phyloP scores from a whole-genome alignment of 2,888 invertebrate genomes.

The Linnaemya tessellans region DNA sequence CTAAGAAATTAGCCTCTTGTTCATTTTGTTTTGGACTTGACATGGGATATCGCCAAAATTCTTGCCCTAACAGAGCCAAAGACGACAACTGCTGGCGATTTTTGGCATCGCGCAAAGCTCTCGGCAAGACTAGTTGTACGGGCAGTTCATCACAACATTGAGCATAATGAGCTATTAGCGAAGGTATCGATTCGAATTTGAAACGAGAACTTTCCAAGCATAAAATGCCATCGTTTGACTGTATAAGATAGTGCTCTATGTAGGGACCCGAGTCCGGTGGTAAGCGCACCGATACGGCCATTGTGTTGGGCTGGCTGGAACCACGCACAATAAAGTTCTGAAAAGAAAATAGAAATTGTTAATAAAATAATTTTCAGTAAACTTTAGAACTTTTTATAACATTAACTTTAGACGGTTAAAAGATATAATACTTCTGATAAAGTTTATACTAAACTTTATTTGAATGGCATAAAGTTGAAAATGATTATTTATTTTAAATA shows the following conservation, averaged over 20 bases:
- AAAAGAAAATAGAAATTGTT: slow-evolving; percentile 76
- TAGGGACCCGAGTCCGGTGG: slow-evolving; percentile 94
- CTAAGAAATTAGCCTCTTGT: slow-evolving; percentile 76
- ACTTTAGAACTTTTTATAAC: too few relatives aligned
- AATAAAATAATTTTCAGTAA: background rate
- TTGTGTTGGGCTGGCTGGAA: slow-evolving; percentile 95
- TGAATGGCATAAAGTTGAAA: too few relatives aligned
- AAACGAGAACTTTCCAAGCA: slow-evolving; percentile 97
- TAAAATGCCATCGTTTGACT: slow-evolving; percentile 90
- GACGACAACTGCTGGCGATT: slow-evolving; percentile 96
- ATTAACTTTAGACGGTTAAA: too few relatives aligned
- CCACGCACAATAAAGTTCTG: slow-evolving; percentile 97
- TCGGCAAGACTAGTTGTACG: slow-evolving; percentile 93
- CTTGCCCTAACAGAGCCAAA: slow-evolving; percentile 94
- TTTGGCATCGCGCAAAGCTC: slow-evolving; percentile 92
- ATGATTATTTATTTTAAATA: background rate
- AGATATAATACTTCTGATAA: too few relatives aligned
- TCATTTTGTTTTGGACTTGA: slow-evolving; percentile 86
- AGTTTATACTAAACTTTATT: too few relatives aligned
- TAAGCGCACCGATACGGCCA: slow-evolving; percentile 96
- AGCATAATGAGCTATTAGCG: slow-evolving; percentile 96
- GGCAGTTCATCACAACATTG: slow-evolving; percentile 97
- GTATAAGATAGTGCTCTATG: slow-evolving; percentile 98
- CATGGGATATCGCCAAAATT: slow-evolving; percentile 93
- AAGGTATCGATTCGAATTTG: slow-evolving; percentile 95